Conservation (phyloP, 2,888 invertebrate species). For the Copidosoma aretas region DNA sequence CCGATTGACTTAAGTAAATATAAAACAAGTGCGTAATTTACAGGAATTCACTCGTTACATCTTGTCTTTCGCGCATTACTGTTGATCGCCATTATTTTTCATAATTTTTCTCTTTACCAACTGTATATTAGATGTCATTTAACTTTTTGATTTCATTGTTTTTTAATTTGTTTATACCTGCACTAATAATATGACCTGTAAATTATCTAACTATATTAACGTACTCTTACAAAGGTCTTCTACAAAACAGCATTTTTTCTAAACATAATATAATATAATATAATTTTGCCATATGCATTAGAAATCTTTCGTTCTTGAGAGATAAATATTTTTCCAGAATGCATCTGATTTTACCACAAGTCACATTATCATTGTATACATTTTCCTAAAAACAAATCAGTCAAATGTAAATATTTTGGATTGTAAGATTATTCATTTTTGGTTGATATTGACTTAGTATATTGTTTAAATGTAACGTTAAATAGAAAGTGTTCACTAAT, state of each 20-base stretch:
- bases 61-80: background rate
- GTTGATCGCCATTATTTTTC: slow-evolving; percentile 14
- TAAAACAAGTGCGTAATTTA: slow-evolving; percentile 11
- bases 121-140: slow-evolving; percentile 1
- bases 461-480: slow-evolving; percentile 31
- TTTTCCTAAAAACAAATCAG: slow-evolving; percentile 35
- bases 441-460: slow-evolving; percentile 42
- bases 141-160: slow-evolving; percentile 32
- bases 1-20: background rate
- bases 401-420: slow-evolving; percentile 30
- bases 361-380: slow-evolving; percentile 18
- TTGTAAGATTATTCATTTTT: slow-evolving; percentile 36
- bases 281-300: slow-evolving; percentile 19
- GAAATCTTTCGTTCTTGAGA: slow-evolving; percentile 17
- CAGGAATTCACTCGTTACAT: slow-evolving; percentile 2
- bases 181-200: slow-evolving; percentile 36
- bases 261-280: slow-evolving; percentile 5
- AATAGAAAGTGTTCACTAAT: slow-evolving; percentile 36
- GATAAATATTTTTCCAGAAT: slow-evolving; percentile 21
- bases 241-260: slow-evolving; percentile 29
- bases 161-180: slow-evolving; percentile 31
- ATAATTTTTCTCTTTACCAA: slow-evolving; percentile 16
- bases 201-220: slow-evolving; percentile 37
- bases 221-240: slow-evolving; percentile 31
- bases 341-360: slow-evolving; percentile 12